Evolutionary conservation across 2,888 invertebrate species (phyloP).

Genomic region (Drosophila aldrichi): DNA sequence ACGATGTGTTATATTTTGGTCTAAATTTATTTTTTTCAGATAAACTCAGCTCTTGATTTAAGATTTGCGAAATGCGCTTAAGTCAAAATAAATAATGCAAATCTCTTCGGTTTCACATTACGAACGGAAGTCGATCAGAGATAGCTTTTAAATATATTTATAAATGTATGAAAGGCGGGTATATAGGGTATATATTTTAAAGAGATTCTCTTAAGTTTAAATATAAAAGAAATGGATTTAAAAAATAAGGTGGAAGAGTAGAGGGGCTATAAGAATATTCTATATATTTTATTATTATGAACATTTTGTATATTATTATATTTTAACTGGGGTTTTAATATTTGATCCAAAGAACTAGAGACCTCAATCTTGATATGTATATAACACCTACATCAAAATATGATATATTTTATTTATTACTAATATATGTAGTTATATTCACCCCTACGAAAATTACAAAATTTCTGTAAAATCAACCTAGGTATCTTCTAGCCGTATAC

Average conservation of each 20-base stretch:
- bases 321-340: background rate
- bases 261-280: too few relatives aligned
- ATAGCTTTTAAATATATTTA: slow-evolving; percentile 29
- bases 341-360: background rate
- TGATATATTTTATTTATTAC: too few relatives aligned
- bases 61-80: slow-evolving; percentile 43
- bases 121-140: slow-evolving; percentile 55
- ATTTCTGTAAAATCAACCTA: background rate
- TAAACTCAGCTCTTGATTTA: slow-evolving; percentile 29
- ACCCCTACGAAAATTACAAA: background rate
- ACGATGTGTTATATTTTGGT: slow-evolving; percentile 6
- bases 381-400: too few relatives aligned
- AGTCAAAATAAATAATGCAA: slow-evolving; percentile 25
- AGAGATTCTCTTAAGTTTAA: too few relatives aligned
- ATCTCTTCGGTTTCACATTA: slow-evolving; percentile 51
- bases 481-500: background rate
- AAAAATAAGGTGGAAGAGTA: too few relatives aligned
- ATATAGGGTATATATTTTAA: background rate
- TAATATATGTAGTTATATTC: too few relatives aligned
- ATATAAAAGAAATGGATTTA: too few relatives aligned
- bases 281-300: too few relatives aligned
- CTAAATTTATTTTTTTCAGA: slow-evolving; percentile 13
- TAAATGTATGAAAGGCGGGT: background rate
- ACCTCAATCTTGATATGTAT: too few relatives aligned
- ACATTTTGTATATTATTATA: too few relatives aligned